Base-by-base conservation (phyloP, 2,888 invertebrate species). In the Hypselothyrea guttata region DNA sequence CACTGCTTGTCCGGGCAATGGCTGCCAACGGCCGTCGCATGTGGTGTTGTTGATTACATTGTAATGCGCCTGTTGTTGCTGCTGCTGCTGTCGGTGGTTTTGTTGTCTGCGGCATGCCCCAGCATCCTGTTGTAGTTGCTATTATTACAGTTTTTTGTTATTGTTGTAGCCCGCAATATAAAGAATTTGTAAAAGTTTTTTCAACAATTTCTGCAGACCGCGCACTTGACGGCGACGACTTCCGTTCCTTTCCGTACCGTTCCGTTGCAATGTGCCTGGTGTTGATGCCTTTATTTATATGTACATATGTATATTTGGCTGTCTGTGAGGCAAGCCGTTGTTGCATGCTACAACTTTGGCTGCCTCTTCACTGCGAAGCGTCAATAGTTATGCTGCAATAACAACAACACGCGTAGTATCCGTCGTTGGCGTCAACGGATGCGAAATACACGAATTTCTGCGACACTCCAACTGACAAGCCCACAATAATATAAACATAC, bases 151-250 rank as follows among this genome's bases (percentile, higher is more conserved):
- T 71, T 72, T 73, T 69, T 71, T 72, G 76, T 69, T 71, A 52
- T 62, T 54, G 66, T 53, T 59, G 44, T 66, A 49, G 67, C 59
- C 74, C 71, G 70, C 82, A 79, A 66, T 75, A 67, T 69, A 72
- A 77, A 72, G 78, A 70, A 82, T 82, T 77, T 78, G 72, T 70
- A 71, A 84, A 81, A 81, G 78, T 81, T 81, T 83, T 55, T 58
- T 69, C 22, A 81, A 79, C 71, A 84, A 76, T 73, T 77, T 77
- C 67, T 65, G 66, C 65, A 66, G 72, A 68, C 71, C 71, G 84
- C 75, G 75, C 83, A 76, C 78, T 83, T 83, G 77, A 75, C 76
- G 79, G 52, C 76, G 70, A 82, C 84, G 75, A 81, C 78, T 82
- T 84, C 72, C n/a, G n/a, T n/a, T n/a, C n/a, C n/a, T n/a, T n/a